Evolutionary conservation across 2,888 invertebrate species (phyloP), one percentile per base, ranked within the genome.

Genomic region (Agonopterix heracliana): DNA sequence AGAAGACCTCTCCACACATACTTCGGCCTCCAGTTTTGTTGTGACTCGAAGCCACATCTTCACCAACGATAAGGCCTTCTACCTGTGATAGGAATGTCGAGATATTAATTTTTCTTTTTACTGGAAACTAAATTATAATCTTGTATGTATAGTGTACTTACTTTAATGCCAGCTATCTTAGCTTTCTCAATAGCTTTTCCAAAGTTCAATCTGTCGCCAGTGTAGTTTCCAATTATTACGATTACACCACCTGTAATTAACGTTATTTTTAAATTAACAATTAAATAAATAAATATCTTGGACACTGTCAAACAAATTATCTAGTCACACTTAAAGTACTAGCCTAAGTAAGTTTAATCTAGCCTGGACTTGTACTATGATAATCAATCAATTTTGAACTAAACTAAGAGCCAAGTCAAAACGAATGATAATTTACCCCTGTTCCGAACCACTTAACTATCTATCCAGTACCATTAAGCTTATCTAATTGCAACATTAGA

Each of bases 101-200:
- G 26, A 26, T 26, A 7, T 26, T 26, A 26, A 26, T 26, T 5
- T 0, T 26, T 26, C 49, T 26, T 0, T 26, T 11, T 49, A 40
- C 41, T 14, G 8, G 14, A 42, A 17, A 41, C 1, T 9, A 26
- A 43, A n/a, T 17, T 43, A 10, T 5, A 26, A 38, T 12, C 3
- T 13, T 36, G 14, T 14, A 48, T 12, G 43, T n/a, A 38, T 10
- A 35, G 9, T 38, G 9, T 38, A 34, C 9, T 1, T 57, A 81
- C 91, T 78, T 90, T 90, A 12, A 93, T 81, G 0, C 92, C 91
- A 49, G 89, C 84, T 36, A 89, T 88, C 64, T 90, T 90, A 1
- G 94, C 94, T 64, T 92, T 91, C 71, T 96, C 95, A 10, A 93
- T 90, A 1, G 96, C 96, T 68, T 95, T 89, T 0, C 95, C 95